Base-by-base conservation (phyloP, 2,888 invertebrate genomes). In the Hydriomena furcata region DNA sequence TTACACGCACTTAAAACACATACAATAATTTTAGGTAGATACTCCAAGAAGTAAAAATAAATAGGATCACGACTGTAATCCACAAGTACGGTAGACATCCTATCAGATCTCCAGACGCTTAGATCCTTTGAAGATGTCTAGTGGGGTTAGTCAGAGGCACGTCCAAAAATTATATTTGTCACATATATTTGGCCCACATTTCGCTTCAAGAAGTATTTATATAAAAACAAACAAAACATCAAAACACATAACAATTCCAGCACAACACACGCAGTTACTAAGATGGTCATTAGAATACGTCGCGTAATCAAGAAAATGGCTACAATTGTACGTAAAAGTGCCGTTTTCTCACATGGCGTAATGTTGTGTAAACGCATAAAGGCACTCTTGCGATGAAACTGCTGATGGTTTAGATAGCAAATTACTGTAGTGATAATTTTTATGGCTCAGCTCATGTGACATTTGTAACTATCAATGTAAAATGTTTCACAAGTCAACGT, bases 351-450 rank as follows among this genome's bases (percentile, higher is more conserved):
- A 72, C 58, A 56, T 65, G 60, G 60, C 48, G 58, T 70, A 72
- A 73, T 72, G 70, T 70, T 66, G 55, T 72, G 71, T 68, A 71
- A 67, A 67, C 65, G 56, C 66, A 65, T 71, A 71, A 70, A 71
- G 52, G 35, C 35, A 42, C 46, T 52, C 21, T 20, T 37, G 32
- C 36, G 25, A 38, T 37, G 41, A 30, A 41, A 41, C 12, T 41
- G 41, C 12, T 24, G 8, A 31, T 10, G 13, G 31, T 23, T 24
- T 11, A 38, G 38, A 38, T 38, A 28, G 28, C 27, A 20, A 37
- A 38, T 24, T 36, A 36, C 36, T 31, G 12, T 12, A 31, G 17
- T 28, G 27, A 27, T 38, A 7, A 20, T 38, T 38, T 38, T 28
- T 10, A 38, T 38, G 28, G 10, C 11, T 11, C 2, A n/a, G 31